These are phyloP conservation scores for Lipophrys pholis DNA, from an alignment of 2,113 vertebrate genomes.

Conservation along the genomic window DNA sequence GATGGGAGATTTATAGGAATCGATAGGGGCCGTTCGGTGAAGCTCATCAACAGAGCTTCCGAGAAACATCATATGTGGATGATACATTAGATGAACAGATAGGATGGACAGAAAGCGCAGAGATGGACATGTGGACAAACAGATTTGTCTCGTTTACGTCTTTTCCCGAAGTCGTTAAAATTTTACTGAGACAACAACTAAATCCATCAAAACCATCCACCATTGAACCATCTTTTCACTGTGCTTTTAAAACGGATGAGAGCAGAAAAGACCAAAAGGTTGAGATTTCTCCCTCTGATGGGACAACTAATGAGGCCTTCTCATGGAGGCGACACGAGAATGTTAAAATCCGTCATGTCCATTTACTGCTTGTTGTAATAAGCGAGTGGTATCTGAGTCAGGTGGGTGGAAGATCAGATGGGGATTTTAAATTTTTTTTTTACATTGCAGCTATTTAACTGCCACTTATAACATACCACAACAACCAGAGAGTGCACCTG, in stretches of 20 bases:
- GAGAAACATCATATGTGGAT: constrained; percentile 55
- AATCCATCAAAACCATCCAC: neutral
- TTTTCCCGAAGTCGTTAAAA: neutral
- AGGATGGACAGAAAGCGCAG: constrained; percentile 14
- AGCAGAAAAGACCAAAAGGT: constrained; percentile 2
- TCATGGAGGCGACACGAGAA: neutral
- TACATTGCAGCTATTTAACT: constrained; percentile 14
- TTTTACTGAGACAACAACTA: too few relatives aligned
- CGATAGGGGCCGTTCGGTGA: constrained; percentile 66
- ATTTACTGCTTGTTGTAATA: constrained; percentile 1
- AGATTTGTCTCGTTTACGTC: constrained; percentile 1
- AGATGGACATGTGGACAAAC: neutral
- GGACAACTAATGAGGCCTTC: constrained; percentile 11
- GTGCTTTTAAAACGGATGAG: neutral
- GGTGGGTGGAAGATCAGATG: neutral
- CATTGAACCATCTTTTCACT: neutral
- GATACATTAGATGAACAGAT: constrained; percentile 49
- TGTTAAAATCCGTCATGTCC: constrained; percentile 9
- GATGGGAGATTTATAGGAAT: constrained; percentile 62
- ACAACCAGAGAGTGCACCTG: neutral
- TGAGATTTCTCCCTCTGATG: constrained; percentile 30
- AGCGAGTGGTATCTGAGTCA: neutral
- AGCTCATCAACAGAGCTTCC: constrained; percentile 69
- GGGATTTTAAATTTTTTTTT: neutral
- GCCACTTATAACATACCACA: neutral